Conservation (phyloP, 2,888 invertebrate genomes). For the Caenorhabditis sp. region DNA sequence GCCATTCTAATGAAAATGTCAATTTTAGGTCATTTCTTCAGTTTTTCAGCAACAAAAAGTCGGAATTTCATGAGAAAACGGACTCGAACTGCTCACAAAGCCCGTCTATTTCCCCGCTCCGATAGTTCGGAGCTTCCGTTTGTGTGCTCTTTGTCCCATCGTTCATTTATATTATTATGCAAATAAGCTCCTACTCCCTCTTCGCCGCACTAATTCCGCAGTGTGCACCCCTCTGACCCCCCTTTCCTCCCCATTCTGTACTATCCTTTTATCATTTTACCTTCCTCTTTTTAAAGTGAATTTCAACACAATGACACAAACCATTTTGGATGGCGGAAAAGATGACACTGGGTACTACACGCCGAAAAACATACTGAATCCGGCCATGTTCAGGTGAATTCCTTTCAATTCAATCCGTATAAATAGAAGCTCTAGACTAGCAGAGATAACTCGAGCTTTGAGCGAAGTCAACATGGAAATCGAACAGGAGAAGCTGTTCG, state of each 20-base stretch:
- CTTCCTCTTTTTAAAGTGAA: neutral
- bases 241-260: neutral
- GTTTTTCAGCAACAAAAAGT: neutral
- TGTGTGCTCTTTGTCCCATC: conserved; percentile 34
- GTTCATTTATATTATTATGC: conserved; percentile 56
- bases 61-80: neutral
- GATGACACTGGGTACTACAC: conserved; percentile 56
- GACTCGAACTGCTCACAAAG: neutral
- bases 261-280: conserved; percentile 1
- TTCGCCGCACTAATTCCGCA: conserved; percentile 28
- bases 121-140: neutral
- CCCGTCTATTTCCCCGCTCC: conserved; percentile 9
- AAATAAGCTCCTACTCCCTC: conserved; percentile 37
- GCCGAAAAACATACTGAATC: conserved; percentile 58
- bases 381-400: conserved; percentile 49
- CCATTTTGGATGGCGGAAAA: conserved; percentile 3
- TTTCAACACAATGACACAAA: conserved; percentile 38
- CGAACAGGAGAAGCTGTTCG: conserved; percentile 45
- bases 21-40: neutral
- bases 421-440: conserved; percentile 24
- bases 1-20: too few species aligned
- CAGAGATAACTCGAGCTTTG: conserved; percentile 52
- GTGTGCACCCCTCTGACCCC: neutral
- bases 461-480: conserved; percentile 56
- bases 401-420: neutral